Conservation (phyloP, 2,113 vertebrate genomes). For the Sturnus vulgaris region DNA sequence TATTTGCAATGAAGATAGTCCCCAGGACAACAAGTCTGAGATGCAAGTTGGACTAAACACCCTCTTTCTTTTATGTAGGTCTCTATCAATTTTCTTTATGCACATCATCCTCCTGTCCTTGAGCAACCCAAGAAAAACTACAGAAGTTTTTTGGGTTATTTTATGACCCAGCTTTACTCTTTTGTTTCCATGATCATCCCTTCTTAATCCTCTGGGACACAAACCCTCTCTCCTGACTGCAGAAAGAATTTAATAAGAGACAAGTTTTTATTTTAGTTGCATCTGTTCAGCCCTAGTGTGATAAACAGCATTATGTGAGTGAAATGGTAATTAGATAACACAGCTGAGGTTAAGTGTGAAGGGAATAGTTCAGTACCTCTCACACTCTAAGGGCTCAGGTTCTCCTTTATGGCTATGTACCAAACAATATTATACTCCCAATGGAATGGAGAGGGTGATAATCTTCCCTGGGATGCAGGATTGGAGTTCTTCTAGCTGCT, state of each 20-base stretch:
- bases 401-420: not conserved
- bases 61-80: not conserved
- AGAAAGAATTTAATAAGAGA: not conserved
- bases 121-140: not conserved
- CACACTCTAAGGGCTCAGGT: not conserved
- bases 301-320: not conserved
- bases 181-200: slow-evolving; percentile 1
- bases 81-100: not conserved
- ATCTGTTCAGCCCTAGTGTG: not conserved
- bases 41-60: not conserved
- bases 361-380: not conserved
- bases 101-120: not conserved
- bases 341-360: not conserved
- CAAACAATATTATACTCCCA: not conserved
- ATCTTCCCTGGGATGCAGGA: not conserved
- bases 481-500: not conserved
- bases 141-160: not conserved
- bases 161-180: slow-evolving; percentile 11
- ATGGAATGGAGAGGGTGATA: not conserved
- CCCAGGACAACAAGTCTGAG: not conserved
- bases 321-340: not conserved
- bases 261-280: slow-evolving; percentile 8
- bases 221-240: not conserved
- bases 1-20: not conserved
- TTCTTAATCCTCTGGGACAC: not conserved